A percentile compares a stretch with the other conserved stretches of the same genome.
Evolutionary conservation across 2,888 invertebrate species (phyloP).

Genomic region (Andrena praecox): DNA sequence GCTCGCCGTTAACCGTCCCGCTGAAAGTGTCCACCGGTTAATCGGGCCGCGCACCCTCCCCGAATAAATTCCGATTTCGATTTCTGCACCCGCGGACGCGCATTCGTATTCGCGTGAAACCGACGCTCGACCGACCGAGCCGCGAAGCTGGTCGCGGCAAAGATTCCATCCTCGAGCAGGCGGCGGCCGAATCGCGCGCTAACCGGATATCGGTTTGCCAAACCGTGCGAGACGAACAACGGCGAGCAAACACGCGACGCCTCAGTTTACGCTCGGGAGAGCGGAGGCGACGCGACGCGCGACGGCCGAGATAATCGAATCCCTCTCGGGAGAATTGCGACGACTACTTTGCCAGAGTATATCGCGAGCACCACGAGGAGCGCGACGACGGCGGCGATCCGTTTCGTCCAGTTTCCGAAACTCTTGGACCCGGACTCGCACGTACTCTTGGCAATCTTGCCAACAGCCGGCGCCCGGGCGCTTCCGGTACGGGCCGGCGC

Average conservation of each 20-base stretch:
- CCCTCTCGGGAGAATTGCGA: slow-evolving; percentile 34
- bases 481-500: slow-evolving; percentile 25
- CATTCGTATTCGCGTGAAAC: background rate
- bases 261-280: slow-evolving; percentile 28
- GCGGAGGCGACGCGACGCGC: background rate
- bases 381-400: too few relatives aligned
- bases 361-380: background rate
- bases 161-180: slow-evolving; percentile 2
- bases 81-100: background rate
- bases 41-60: background rate
- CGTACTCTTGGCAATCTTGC: background rate
- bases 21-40: slow-evolving; percentile 25
- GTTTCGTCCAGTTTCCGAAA: slow-evolving; percentile 14
- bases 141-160: background rate
- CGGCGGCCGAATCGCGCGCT: background rate
- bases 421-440: slow-evolving; percentile 10
- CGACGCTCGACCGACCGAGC: background rate
- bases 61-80: slow-evolving; percentile 32
- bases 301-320: slow-evolving; percentile 45
- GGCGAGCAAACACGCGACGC: slow-evolving; percentile 36
- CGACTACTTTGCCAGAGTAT: slow-evolving; percentile 2
- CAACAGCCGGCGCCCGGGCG: slow-evolving; percentile 36
- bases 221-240: slow-evolving; percentile 31
- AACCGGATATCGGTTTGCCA: slow-evolving; percentile 36
- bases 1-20: slow-evolving; percentile 35